Evolutionary conservation across 2,113 vertebrate genomes (phyloP), one percentile per base, ranked within the genome.

Genomic region (Spea bombifrons): DNA sequence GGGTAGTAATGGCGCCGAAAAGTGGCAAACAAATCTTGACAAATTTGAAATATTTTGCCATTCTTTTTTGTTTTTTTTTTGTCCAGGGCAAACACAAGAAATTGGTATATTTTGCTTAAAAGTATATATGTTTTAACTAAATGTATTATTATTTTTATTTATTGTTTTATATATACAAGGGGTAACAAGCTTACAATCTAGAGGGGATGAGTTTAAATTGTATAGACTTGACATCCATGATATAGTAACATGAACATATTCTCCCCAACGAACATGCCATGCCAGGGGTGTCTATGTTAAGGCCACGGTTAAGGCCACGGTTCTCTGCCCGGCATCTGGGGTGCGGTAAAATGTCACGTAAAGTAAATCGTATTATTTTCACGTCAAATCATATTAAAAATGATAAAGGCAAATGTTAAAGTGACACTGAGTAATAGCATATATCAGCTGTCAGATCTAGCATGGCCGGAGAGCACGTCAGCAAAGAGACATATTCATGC

Each of bases 301-400:
- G 53, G 69, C n/a, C 44, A 48, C 5, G 15, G 77, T 15, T 30
- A 16, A 47, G 53, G 69, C n/a, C 44, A 48, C 5, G 15, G 5
- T 15, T 43, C 30, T 3, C 48, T 71, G 57, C 75, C 75, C 48
- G 48, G 66, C 71, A 80, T 73, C 77, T 80, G 77, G 77, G 72
- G 10, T 44, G 13, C 30, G 13, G 59, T 65, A 48, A 45, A 5
- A 64, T 15, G 53, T 47, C 49, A 66, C 7, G 30, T 80, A 73
- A 15, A 66, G 63, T 17, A 67, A 79, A n/a, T n/a, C n/a, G n/a
- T n/a, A n/a, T n/a, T n/a, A n/a, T n/a, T n/a, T n/a, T n/a, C n/a
- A n/a, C n/a, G 70, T 73, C 77, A 67, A 46, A 30, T 48, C 5
- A 3, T 57, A 73, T 80, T 73, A 80, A 66, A 30, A 57, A 59